Evolutionary conservation across 2,888 invertebrate species (phyloP), one percentile per base, ranked within the genome.

Genomic region (Phoronis australis): DNA sequence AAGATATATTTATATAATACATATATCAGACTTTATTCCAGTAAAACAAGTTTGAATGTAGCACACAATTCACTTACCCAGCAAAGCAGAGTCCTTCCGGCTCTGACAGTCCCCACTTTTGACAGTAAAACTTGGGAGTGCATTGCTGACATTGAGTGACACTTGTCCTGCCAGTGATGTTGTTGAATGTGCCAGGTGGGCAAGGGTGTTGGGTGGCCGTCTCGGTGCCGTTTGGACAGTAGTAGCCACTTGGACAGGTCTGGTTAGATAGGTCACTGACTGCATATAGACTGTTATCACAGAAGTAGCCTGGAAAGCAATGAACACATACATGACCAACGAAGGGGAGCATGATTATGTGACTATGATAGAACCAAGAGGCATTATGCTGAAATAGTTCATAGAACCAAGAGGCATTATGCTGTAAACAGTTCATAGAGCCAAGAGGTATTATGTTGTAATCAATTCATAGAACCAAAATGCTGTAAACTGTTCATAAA

Each of bases 81-180:
- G 71, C 62, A 27, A 56, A 64, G 51, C 74, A 74, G 4, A 57
- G 64, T 35, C 69, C 72, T 41, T 73, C 67, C 5, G 74, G 71
- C 9, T 55, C 56, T 5, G 64, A 44, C 38, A 73, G 62, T 1
- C 74, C 74, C 18, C 53, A 43, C 47, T 60, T 64, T 58, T 69
- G 66, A 52, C 74, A 74, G 52, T 69, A 73, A 51, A 55, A 73
- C 4, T 69, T 68, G 3, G 72, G 71, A 2, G 59, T 45, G 60
- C 74, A 73, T 20, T 60, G 48, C 59, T 72, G 69, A 52, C 74
- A 74, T 24, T 67, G 61, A 0, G 57, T 37, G 2, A 18, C 52
- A n/a, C 52, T 44, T 4, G 52, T 52, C 27, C 62, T 47, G 39
- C 59, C 59, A 0, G 68, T 70, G 22, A 46, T 48, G 57, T 71